Evolutionary conservation across 2,113 vertebrate genomes (phyloP).

Genomic region (Zosterops hypoxanthus): DNA sequence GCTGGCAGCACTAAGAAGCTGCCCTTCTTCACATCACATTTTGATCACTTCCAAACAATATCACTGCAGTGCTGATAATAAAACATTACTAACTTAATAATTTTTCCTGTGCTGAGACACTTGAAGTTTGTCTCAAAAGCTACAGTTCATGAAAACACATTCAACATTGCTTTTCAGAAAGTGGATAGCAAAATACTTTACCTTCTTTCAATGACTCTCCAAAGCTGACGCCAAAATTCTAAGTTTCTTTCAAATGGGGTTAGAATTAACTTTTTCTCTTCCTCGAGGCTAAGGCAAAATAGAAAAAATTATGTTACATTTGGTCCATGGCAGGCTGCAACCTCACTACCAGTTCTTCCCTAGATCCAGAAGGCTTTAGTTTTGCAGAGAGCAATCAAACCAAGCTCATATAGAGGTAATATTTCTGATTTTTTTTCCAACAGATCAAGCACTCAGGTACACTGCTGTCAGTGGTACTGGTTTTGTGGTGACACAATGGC

Average conservation of each 20-base stretch:
- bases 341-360: not conserved
- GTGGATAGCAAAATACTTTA: not conserved
- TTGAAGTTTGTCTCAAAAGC: not conserved
- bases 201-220: slow-evolving; percentile 98
- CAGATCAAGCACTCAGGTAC: not conserved
- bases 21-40: not conserved
- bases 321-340: not conserved
- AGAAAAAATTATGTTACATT: not conserved
- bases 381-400: not conserved
- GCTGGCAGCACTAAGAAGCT: not conserved
- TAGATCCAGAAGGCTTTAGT: not conserved
- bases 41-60: not conserved
- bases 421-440: not conserved
- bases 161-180: not conserved
- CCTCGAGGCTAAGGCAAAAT: slow-evolving; percentile 83
- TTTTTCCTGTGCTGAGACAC: not conserved
- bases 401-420: not conserved
- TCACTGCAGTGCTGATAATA: not conserved
- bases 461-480: not conserved
- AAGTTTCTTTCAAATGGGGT: slow-evolving; percentile 97
- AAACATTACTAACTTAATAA: not conserved
- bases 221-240: slow-evolving; percentile 98
- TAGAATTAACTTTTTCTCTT: slow-evolving; percentile 91
- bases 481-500: not conserved
- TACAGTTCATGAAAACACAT: not conserved